Evolutionary conservation across 2,888 invertebrate genomes (phyloP), one percentile per base, ranked within the genome.

Genomic region (Andrena bicolor): DNA sequence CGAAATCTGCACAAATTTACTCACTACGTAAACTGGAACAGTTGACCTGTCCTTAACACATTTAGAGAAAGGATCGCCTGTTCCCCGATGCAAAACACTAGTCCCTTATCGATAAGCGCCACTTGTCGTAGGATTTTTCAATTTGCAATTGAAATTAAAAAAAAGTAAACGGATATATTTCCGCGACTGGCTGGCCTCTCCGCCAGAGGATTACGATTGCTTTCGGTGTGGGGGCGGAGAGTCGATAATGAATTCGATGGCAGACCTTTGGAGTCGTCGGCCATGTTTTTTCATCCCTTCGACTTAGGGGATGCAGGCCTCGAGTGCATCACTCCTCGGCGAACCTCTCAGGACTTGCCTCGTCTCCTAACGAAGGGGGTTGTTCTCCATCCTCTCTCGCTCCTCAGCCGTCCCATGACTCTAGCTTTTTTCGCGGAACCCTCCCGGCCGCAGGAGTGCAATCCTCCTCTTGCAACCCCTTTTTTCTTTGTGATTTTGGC

Each of bases 301-400:
- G 76, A 86, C 85, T 84, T 88, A 90, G 89, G 90, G 92, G 92
- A 90, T 90, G 92, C 90, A 87, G 86, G 89, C 89, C 90, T 93
- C 92, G 91, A 92, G 92, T 93, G 91, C 91, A 92, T 90, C 87
- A 88, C 90, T 91, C 92, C 92, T 92, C 90, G 91, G 90, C 88
- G 90, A 91, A 90, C 87, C 92, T 91, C 92, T 92, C 92, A 91
- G 91, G 91, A 90, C 89, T 91, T 90, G 90, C 86, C 83, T 89
- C 84, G 87, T 87, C 89, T 90, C 86, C 86, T 91, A 90, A 90
- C 89, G 91, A 92, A 90, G 91, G 89, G 83, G 83, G 75, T 78
- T 73, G 60, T 78, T 76, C 68, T 72, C 51, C 60, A 71, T 71
- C 68, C 69, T 56, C n/a, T 35, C 51, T 58, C 53, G 71, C 49